Evolutionary conservation across 2,113 vertebrate species (phyloP), one percentile per base, ranked within the genome.

Genomic region (Anhinga anhinga): DNA sequence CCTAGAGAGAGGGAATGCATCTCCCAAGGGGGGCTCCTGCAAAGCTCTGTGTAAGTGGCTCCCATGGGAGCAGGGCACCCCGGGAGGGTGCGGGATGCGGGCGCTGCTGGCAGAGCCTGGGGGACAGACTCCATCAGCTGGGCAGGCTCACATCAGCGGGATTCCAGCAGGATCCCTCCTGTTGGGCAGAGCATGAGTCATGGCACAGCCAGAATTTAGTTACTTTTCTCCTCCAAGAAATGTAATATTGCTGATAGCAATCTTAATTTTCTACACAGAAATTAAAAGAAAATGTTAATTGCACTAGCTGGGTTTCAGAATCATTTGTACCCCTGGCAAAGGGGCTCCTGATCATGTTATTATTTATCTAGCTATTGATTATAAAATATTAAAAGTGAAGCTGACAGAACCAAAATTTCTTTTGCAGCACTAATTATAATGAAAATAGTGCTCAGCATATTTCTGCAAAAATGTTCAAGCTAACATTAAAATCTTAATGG

Each of bases 361-460:
- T 79, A 73, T 80, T 92, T 88, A 90, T 58, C 49, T 36, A 50
- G 26, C 36, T 85, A 76, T 95, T 82, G 93, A 89, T 82, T 86
- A 94, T 73, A 79, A 94, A 94, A 93, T 86, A 96, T 78, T 95
- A 80, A 77, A 89, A 89, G 84, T 66, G 49, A 83, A 79, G 80
- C 78, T 82, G 82, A 58, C 66, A 73, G 84, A 72, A 78, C 40
- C 38, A 30, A 49, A 86, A 73, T 66, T 49, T 80, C 36, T 62
- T 88, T 63, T 85, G 86, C 45, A 62, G 76, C 63, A 42, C 47
- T 97, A 90, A 90, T 90, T 90, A 40, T 69, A 58, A 93, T 50
- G 66, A 61, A 91, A 86, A 81, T 9, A 70, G 42, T 16, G 16
- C 36, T 97, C 73, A 53, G 86, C 45, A 22, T 56, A 63, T 86